Evolutionary conservation across 2,113 vertebrate species (phyloP).

Genomic region (Fulica atra): DNA sequence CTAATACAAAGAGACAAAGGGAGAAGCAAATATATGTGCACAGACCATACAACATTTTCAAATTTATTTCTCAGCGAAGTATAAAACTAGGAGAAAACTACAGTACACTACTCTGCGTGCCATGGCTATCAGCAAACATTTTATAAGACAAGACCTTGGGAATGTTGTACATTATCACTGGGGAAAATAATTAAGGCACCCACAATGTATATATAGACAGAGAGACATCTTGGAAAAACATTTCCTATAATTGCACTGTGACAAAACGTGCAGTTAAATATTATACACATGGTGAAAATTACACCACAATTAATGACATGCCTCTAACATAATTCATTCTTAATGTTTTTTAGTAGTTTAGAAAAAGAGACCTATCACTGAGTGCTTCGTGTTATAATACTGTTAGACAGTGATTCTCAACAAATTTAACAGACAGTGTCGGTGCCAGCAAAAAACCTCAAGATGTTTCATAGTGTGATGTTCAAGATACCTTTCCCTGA

Average conservation of each 20-base stretch:
- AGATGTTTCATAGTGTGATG: neutral
- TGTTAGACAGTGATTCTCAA: neutral
- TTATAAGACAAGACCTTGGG: constrained; percentile 6
- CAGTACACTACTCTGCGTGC: neutral
- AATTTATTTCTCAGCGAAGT: neutral
- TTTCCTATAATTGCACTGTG: constrained; percentile 39
- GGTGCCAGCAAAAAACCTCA: neutral
- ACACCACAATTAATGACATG: constrained; percentile 24
- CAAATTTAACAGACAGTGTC: neutral
- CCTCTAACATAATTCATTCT: constrained; percentile 32
- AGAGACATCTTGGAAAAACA: constrained; percentile 44
- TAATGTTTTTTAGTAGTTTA: constrained; percentile 6
- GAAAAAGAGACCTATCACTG: neutral
- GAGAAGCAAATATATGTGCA: neutral
- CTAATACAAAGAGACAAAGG: neutral
- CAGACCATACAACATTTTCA: neutral
- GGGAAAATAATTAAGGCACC: constrained; percentile 47
- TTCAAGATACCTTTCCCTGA: neutral
- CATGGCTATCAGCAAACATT: constrained; percentile 8
- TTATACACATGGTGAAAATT: constrained; percentile 44
- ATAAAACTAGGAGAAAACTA: neutral
- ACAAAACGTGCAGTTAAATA: constrained; percentile 49
- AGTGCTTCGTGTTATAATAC: neutral
- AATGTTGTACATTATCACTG: constrained; percentile 9
- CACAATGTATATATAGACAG: constrained; percentile 27